These are phyloP conservation scores for Caenorhabditis remanei DNA, from an alignment of 1,140 invertebrate species.

Conservation along the genomic window DNA sequence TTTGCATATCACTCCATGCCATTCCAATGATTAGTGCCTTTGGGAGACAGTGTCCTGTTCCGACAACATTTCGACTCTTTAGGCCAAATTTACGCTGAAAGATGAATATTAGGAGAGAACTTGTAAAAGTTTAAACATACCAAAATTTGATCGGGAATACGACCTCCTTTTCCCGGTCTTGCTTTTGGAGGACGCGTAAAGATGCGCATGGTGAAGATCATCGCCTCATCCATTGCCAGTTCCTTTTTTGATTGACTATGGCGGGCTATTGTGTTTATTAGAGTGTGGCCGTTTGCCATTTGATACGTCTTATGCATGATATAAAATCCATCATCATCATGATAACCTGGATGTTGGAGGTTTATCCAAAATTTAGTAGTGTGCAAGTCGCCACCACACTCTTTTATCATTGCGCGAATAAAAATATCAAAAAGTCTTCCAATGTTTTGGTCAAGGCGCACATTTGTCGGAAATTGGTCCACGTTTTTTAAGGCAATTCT, in stretches of 20 bases:
- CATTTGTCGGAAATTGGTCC: neutral
- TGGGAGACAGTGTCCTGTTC: neutral
- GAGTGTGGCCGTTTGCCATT: neutral
- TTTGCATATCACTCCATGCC: neutral
- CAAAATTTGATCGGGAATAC: neutral
- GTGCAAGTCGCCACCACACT: neutral
- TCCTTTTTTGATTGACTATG: neutral
- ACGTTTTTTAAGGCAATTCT: neutral
- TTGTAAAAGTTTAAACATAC: neutral
- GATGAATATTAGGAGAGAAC: neutral
- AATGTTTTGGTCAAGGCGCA: neutral
- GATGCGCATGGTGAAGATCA: neutral
- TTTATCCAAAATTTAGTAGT: neutral
- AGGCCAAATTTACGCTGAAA: neutral
- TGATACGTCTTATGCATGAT: neutral
- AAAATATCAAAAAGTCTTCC: constrained; percentile 12
- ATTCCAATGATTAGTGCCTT: neutral
- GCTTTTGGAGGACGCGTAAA: neutral
- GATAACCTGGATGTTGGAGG: neutral
- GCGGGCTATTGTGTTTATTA: neutral
- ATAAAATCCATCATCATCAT: neutral
- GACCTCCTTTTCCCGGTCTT: neutral
- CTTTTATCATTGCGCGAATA: neutral
- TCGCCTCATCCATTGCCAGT: neutral
- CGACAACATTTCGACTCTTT: neutral